Base-by-base conservation (phyloP, 2,113 vertebrate species). In the Haliaeetus leucogaster region DNA sequence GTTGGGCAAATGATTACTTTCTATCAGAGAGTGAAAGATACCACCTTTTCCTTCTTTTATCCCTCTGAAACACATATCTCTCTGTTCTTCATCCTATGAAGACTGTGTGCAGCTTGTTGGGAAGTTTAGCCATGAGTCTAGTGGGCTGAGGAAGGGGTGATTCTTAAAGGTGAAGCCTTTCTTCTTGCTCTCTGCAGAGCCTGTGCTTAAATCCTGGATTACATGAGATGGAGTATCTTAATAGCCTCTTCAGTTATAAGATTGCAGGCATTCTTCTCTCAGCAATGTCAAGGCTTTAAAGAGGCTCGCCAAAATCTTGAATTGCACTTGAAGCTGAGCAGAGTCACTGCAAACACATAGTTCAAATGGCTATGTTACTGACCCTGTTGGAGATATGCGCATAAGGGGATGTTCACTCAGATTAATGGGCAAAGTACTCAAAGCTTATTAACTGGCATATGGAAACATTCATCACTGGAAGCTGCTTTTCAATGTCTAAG, bases 381-480 rank as follows among this genome's bases (percentile, higher is more conserved):
- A 62, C 32, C 50, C 72, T 2, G 5, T 8, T 94, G 85, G 67
- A 70, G 78, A 71, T 29, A 53, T 6, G 6, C 59, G 84, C 95
- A n/a, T 87, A 45, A 65, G 66, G 81, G 40, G 62, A 61, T 94
- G 38, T 90, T 95, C 52, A 4, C 63, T 94, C 47, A 65, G 87
- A 91, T 96, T 95, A 94, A 92, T 94, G 79, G 79, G 62, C 73
- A 61, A 77, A 93, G 74, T 89, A 79, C 91, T 94, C 43, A 74
- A 93, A 97, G 81, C 86, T 87, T 91, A 95, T 96, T 96, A 96
- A 89, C 82, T 89, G 86, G 61, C 93, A 93, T 96, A 93, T 94
- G 93, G 96, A 91, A 94, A 87, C 65, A 50, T 84, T 78, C 74
- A 52, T 76, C 0, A 7, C 70, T 80, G 85, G 82, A 96, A 96